Base-by-base conservation (phyloP, 2,797 vertebrate genomes). In the Allochrocebus solatus region DNA sequence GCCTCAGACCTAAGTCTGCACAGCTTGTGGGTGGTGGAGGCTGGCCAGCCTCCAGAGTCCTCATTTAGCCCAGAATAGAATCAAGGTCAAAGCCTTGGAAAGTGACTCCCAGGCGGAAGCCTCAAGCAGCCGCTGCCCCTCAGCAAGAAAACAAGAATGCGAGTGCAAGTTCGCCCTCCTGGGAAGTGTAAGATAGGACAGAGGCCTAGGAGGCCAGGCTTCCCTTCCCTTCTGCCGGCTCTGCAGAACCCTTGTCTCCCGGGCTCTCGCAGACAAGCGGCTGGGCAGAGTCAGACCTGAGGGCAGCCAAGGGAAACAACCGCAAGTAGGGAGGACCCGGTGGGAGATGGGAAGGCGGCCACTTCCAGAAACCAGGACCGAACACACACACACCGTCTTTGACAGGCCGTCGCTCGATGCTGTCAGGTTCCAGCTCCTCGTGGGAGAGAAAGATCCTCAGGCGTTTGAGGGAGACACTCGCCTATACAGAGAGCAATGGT, bases 361-460 rank as follows among this genome's bases (percentile, higher is more conserved):
- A 13, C 5, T 26, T 2, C 2, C 2, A 43, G 55, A 21, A 26
- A n/a, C 53, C 16, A 2, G 26, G 72, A 26, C 22, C 91, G 3
- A 50, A 94, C 6, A 30, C 13, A 13, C 99, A 98, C 97, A 98
- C 97, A 99, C 99, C 98, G 9, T 98, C 99, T 92, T 98, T 97
- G 33, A 96, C 8, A 0, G 98, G 89, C 39, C 93, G 97, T 75
- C 99, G 99, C 72, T 99, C 98, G 39, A 99, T 99, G 48, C 99
- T 99, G 98, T 99, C 98, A 4, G 99, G 98, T 84, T 99, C 99
- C 91, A 99, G 98, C 97, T 99, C 99, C 93, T 99, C 99, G 0
- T 99, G 99, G 1, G 99, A 99, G 26, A 99, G 99, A 97, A 99
- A 99, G 41, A 99, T 99, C 81, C 99, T 93, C n/a, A 99, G 99